Percentiles rank a stretch among this genome's conserved stretches.
Conservation (phyloP, 2,797 vertebrate genomes). For the Semotilus atromaculatus region DNA sequence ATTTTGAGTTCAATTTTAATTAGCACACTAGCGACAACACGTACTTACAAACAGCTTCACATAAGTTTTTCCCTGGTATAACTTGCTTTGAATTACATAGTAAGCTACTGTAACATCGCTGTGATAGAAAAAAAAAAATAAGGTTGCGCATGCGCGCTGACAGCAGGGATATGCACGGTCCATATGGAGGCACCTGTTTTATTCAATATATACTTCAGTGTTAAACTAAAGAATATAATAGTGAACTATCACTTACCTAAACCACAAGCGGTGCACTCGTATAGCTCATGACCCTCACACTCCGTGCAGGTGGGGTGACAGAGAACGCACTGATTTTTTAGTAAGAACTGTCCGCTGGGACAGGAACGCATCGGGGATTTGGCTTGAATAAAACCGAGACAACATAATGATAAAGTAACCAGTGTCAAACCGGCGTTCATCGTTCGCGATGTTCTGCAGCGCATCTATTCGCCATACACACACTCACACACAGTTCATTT, state of each 20-base stretch:
- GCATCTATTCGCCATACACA: constrained; percentile 14
- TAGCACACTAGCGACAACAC: background rate
- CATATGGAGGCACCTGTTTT: constrained; percentile 22
- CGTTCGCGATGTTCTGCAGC: background rate
- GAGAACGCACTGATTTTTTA: constrained; percentile 79
- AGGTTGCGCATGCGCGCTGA: constrained; percentile 10
- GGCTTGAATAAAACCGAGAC: constrained; percentile 60
- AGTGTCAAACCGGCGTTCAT: constrained; percentile 64
- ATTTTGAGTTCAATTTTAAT: background rate
- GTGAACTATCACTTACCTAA: constrained; percentile 72
- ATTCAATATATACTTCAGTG: background rate
- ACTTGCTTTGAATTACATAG: background rate
- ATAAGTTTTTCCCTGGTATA: no score
- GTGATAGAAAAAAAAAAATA: background rate
- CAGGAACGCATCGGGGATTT: constrained; percentile 68
- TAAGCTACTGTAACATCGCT: background rate
- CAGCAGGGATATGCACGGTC: background rate
- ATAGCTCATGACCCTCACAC: constrained; percentile 82
- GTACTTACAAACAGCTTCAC: background rate
- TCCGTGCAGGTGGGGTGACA: constrained; percentile 83
- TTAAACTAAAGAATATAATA: background rate
- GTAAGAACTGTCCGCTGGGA: constrained; percentile 78
- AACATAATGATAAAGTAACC: constrained; percentile 55
- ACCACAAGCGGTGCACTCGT: constrained; percentile 82
- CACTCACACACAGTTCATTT: background rate